Percentiles rank a stretch among this genome's conserved stretches.
Evolutionary conservation across 1,140 invertebrate species (phyloP).

Genomic region (Acromyrmex heyeri): DNA sequence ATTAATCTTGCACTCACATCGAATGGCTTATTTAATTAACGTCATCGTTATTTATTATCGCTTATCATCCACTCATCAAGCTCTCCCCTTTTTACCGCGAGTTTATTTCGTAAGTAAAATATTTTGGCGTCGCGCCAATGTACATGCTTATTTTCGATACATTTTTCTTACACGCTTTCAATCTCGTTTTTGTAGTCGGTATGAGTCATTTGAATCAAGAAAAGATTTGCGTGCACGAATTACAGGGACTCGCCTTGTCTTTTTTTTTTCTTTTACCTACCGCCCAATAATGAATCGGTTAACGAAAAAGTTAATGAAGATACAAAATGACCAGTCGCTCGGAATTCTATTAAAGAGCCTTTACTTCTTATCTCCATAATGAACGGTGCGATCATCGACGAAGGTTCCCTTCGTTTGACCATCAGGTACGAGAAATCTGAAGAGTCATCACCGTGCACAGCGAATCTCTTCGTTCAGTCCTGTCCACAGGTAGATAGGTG

Average conservation of each 20-base stretch:
- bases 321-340: slow-evolving; percentile 49
- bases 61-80: slow-evolving; percentile 47
- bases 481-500: not conserved
- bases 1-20: not conserved
- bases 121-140: slow-evolving; percentile 32
- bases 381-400: slow-evolving; percentile 70
- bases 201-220: slow-evolving; percentile 59
- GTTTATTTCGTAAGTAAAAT: slow-evolving; percentile 45
- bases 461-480: slow-evolving; percentile 26
- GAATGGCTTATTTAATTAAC: slow-evolving; percentile 52
- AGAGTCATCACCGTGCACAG: slow-evolving; percentile 74
- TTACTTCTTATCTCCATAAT: slow-evolving; percentile 68
- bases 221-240: slow-evolving; percentile 36
- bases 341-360: slow-evolving; percentile 73
- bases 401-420: slow-evolving; percentile 54
- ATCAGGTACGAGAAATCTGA: slow-evolving; percentile 72
- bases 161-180: slow-evolving; percentile 45
- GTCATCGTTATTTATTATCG: slow-evolving; percentile 31
- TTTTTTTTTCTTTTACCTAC: not conserved
- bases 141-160: slow-evolving; percentile 20
- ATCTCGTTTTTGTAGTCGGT: slow-evolving; percentile 50
- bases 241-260: slow-evolving; percentile 11
- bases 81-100: slow-evolving; percentile 16
- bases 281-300: slow-evolving; percentile 60
- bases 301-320: slow-evolving; percentile 63